Evolutionary conservation across 1,140 invertebrate species (phyloP).

Genomic region (Caerostris darwini): DNA sequence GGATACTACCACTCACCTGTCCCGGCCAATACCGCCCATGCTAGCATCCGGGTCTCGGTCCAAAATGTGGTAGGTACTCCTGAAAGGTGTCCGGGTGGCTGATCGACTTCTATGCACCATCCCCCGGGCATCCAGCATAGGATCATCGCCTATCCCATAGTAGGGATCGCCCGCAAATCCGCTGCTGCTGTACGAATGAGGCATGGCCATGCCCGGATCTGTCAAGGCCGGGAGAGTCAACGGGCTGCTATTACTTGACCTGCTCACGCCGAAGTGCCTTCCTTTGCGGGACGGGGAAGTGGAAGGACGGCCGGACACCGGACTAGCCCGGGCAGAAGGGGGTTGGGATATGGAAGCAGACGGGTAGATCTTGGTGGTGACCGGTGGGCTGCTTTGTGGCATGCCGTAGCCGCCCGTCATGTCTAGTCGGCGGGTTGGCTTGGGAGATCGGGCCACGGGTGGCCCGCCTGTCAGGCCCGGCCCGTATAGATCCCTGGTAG

Average conservation of each 20-base stretch:
- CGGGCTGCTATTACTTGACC: constrained; percentile 79
- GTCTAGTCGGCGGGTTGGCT: constrained; percentile 67
- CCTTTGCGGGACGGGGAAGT: constrained; percentile 74
- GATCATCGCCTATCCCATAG: constrained; percentile 83
- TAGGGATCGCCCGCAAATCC: constrained; percentile 74
- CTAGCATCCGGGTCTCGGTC: constrained; percentile 85
- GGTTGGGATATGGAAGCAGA: constrained; percentile 78
- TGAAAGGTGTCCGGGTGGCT: constrained; percentile 81
- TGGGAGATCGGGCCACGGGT: constrained; percentile 66
- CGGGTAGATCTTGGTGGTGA: constrained; percentile 73
- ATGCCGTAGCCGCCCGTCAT: constrained; percentile 51
- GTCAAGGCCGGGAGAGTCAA: constrained; percentile 74
- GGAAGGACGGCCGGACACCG: constrained; percentile 62
- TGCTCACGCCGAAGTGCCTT: constrained; percentile 74
- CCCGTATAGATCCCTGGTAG: constrained; percentile 70
- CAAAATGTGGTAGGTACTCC: constrained; percentile 87
- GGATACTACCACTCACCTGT: constrained; percentile 83
- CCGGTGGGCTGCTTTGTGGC: constrained; percentile 35
- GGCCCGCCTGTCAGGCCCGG: constrained; percentile 42
- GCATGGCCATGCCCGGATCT: constrained; percentile 67
- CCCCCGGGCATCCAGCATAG: constrained; percentile 87
- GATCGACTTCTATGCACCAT: constrained; percentile 84
- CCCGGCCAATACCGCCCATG: constrained; percentile 84
- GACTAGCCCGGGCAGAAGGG: constrained; percentile 78
- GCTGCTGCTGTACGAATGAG: constrained; percentile 76